Evolutionary conservation across 53 echinoderm and acorn worm genomes (phyloP).

Genomic region (Echinarachnius parma): DNA sequence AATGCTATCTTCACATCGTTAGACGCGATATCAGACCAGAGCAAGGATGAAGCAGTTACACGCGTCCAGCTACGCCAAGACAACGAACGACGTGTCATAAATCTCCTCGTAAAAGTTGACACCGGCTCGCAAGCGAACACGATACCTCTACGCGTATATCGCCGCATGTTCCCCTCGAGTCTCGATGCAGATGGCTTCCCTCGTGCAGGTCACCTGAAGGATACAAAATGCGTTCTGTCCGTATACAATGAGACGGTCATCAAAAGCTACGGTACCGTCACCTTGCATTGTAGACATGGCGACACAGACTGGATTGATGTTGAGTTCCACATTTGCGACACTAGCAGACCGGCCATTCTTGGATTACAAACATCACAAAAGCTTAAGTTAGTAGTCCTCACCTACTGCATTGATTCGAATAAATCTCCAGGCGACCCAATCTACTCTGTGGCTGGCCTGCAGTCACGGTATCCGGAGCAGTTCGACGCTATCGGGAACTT

Average conservation of each 20-base stretch:
- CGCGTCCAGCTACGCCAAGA: constrained; percentile 19
- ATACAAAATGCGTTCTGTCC: constrained; percentile 22
- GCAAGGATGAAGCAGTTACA: constrained; percentile 39
- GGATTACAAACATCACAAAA: constrained; percentile 30
- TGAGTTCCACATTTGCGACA: constrained; percentile 35
- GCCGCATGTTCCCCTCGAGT: constrained; percentile 40
- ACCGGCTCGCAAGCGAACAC: constrained; percentile 54
- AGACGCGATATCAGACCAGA: constrained; percentile 17
- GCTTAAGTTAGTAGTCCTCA: constrained; percentile 25
- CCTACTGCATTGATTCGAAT: constrained; percentile 11
- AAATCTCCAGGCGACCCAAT: neutral
- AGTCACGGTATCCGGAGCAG: constrained; percentile 41
- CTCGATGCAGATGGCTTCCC: constrained; percentile 35
- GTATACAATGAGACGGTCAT: constrained; percentile 54
- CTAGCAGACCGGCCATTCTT: constrained; percentile 46
- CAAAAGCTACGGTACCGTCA: constrained; percentile 35
- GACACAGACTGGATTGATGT: constrained; percentile 16
- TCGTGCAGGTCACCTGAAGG: neutral
- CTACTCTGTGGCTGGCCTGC: constrained; percentile 16
- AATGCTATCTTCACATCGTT: constrained; percentile 22
- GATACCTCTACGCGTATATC: constrained; percentile 50
- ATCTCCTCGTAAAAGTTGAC: constrained; percentile 44
- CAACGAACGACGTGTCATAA: constrained; percentile 16
- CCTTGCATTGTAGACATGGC: no score
- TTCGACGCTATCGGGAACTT: constrained; percentile 59